Evolutionary conservation across 2,113 vertebrate species (phyloP).

Genomic region (Calonectris borealis): DNA sequence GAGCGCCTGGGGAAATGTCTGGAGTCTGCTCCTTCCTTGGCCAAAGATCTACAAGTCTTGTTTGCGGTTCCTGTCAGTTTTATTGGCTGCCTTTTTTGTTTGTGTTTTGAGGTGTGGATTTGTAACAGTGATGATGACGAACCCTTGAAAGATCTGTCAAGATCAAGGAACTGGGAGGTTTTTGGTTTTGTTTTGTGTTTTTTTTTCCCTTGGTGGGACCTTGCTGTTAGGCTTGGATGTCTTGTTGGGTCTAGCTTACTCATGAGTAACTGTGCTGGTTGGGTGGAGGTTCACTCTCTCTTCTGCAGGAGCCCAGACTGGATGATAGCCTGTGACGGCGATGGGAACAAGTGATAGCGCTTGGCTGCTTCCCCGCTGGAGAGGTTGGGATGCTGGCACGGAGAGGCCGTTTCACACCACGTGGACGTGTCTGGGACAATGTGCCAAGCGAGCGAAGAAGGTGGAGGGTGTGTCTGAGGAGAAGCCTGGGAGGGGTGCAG

Average conservation of each 20-base stretch:
- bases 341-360: background rate
- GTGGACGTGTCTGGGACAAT: background rate
- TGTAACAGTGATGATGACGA: rapidly evolving
- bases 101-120: background rate
- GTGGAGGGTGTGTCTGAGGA: background rate
- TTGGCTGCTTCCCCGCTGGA: background rate
- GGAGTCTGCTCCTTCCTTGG: background rate
- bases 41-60: background rate
- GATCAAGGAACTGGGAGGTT: background rate
- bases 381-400: background rate
- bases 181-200: no score
- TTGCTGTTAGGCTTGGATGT: background rate
- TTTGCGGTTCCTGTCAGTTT: background rate
- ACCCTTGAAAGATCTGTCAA: background rate
- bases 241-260: background rate
- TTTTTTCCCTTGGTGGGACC: background rate
- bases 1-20: background rate
- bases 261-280: background rate
- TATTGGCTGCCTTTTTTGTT: background rate
- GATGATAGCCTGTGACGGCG: background rate
- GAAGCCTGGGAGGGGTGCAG: slow-evolving; percentile 34
- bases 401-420: background rate
- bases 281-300: background rate
- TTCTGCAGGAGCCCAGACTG: background rate
- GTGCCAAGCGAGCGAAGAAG: background rate